Conservation (phyloP, 2,797 vertebrate species). For the Betta splendens region DNA sequence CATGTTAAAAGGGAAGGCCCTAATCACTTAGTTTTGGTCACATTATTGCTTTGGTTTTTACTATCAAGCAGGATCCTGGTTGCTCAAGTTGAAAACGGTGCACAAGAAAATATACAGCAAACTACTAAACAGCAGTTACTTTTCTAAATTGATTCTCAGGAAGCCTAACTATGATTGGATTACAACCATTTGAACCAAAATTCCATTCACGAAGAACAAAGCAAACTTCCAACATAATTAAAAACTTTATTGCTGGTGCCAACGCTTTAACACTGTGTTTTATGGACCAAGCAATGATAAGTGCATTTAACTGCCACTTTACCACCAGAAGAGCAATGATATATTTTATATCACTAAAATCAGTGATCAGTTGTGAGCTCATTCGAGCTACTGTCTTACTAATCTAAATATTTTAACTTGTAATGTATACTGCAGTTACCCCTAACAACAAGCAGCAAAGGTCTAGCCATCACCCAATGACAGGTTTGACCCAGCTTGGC, state of each 20-base stretch:
- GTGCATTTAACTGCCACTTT: not conserved
- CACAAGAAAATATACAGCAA: not conserved
- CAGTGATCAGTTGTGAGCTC: not conserved
- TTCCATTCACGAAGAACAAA: not conserved
- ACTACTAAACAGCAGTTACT: not conserved
- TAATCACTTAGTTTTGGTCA: too few species aligned
- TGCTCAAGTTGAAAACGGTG: not conserved
- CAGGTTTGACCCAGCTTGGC: too few species aligned
- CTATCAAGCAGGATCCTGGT: not conserved
- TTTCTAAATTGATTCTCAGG: not conserved
- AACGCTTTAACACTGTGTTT: not conserved
- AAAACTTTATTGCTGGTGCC: not conserved
- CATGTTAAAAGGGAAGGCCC: not conserved
- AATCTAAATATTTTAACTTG: not conserved
- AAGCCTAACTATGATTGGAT: not conserved
- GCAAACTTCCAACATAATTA: not conserved
- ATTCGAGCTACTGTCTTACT: not conserved
- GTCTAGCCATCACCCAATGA: too few species aligned
- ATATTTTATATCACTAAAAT: not conserved
- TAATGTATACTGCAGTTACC: not conserved
- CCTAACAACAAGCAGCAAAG: too few species aligned
- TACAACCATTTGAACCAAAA: not conserved
- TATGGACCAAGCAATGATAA: not conserved
- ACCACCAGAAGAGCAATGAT: not conserved
- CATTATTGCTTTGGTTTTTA: not conserved